Evolutionary conservation across 2,113 vertebrate species (phyloP), one percentile per base, ranked within the genome.

Genomic region (Carassius gibelio): DNA sequence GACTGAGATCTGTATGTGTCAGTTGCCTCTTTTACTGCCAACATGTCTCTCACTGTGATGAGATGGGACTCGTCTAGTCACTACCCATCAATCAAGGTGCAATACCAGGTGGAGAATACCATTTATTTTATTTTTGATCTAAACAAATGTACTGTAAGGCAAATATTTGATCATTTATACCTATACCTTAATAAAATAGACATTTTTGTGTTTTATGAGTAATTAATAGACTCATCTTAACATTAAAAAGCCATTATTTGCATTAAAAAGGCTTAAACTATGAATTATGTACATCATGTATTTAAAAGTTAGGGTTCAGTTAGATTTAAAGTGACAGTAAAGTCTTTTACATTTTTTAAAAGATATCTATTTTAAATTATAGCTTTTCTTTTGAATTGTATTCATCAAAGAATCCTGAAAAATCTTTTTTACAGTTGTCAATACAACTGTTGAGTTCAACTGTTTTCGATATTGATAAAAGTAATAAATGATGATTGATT

Each of bases 21-120:
- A 55, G 15, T 45, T 84, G 64, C 66, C 36, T 42, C 79, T 81
- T 76, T 26, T 19, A 34, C 36, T 79, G 76, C 83, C 66, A 75
- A 75, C 86, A 72, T 84, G 17, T 88, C 82, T 88, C 72, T 45
- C 55, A 36, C 74, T 62, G 74, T 50, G 69, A 87, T 84, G 75
- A 52, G 86, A 90, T 78, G 23, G 6, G 84, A 87, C 79, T 48
- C 15, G 45, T 17, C 23, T 30, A 30, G 89, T 87, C 85, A 71
- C 59, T 64, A 66, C 66, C 77, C 86, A 91, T 92, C 89, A 88
- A 83, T 90, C 84, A 87, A 42, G 71, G 21, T 81, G 88, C 5
- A n/a, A n/a, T n/a, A n/a, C n/a, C n/a, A n/a, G n/a, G n/a, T n/a
- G 42, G n/a, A 0, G 2, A 23, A 81, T 15, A 36, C 23, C 11